Percentiles rank a stretch among this genome's conserved stretches.
Evolutionary conservation across 2,888 invertebrate species (phyloP).

Genomic region (Myopa tessellatipennis): DNA sequence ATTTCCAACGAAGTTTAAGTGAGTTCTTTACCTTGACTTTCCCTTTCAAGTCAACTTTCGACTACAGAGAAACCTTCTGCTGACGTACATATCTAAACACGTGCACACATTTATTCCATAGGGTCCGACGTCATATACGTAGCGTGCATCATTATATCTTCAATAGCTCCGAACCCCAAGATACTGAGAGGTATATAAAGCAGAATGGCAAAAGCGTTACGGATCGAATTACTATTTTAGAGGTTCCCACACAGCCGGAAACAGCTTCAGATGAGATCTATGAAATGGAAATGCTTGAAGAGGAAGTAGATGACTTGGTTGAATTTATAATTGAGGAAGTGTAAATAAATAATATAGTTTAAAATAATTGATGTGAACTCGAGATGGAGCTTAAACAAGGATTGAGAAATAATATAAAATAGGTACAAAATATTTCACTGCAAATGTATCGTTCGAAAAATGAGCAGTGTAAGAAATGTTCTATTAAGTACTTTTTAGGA

Average conservation of each 20-base stretch:
- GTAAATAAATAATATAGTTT: not conserved
- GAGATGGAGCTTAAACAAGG: not conserved
- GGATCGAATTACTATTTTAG: not conserved
- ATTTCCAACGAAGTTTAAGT: slow-evolving; percentile 52
- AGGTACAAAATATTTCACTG: too few relatives aligned
- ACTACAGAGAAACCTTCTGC: too few relatives aligned
- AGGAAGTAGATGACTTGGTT: slow-evolving; percentile 17
- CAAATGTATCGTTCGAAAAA: too few relatives aligned
- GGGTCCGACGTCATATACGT: slow-evolving; percentile 43
- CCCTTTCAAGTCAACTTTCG: not conserved
- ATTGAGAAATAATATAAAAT: not conserved
- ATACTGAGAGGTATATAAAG: slow-evolving; percentile 38
- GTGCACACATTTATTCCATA: not conserved
- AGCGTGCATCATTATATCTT: slow-evolving; percentile 38
- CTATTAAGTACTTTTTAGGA: too few relatives aligned
- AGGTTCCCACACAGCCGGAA: not conserved
- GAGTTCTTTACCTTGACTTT: slow-evolving; percentile 11
- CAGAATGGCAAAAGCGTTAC: not conserved
- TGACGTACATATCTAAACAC: too few relatives aligned
- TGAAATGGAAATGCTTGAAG: slow-evolving; percentile 30
- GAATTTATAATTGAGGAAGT: slow-evolving; percentile 13
- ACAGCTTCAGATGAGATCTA: not conserved
- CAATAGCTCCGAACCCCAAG: slow-evolving; percentile 30
- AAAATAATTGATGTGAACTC: too few relatives aligned
- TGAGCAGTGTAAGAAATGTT: too few relatives aligned